Evolutionary conservation across 2,888 invertebrate species (phyloP), one percentile per base, ranked within the genome.

Genomic region (Atethmia centrago): DNA sequence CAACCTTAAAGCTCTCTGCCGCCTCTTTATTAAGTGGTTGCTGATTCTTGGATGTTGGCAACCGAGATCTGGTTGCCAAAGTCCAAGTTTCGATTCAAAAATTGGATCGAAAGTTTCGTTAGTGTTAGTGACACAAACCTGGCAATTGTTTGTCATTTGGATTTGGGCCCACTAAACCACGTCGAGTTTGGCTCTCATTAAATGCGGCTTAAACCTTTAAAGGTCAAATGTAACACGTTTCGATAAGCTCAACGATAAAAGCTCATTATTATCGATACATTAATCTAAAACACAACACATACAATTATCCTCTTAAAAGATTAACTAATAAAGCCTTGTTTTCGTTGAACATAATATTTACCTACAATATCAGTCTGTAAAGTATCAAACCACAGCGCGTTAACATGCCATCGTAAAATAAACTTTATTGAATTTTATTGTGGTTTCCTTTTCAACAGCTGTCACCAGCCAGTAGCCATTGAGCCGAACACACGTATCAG

Each of bases 391-490:
- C 59, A 42, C 59, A 59, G 10, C 31, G 19, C 47, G 65, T 31
- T 58, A 65, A 61, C 25, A 14, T 25, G 62, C 28, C 42, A 53
- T 66, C 56, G 71, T 66, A 82, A 79, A 69, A 76, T 79, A 49
- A 72, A 76, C 76, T 68, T 76, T 76, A 83, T 76, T 40, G 25
- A 42, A 19, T 83, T 64, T 68, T 4, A 55, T 62, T 83, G 70
- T 45, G 64, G 67, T 72, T 45, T 47, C 49, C 28, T 79, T 75
- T 79, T 40, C 42, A 68, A 71, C 64, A 68, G 61, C 63, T 75
- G 65, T 55, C 47, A 12, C 49, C 49, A 19, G 19, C 4, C 31
- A 3, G 19, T 45, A 31, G 21, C 19, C 12, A 47, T 59, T 45
- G 51, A 45, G 45, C 10, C 19, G 28, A 42, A 47, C 4, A 47